Base-by-base conservation (phyloP, 2,797 vertebrate genomes). In the Halcyon smyrnensis region DNA sequence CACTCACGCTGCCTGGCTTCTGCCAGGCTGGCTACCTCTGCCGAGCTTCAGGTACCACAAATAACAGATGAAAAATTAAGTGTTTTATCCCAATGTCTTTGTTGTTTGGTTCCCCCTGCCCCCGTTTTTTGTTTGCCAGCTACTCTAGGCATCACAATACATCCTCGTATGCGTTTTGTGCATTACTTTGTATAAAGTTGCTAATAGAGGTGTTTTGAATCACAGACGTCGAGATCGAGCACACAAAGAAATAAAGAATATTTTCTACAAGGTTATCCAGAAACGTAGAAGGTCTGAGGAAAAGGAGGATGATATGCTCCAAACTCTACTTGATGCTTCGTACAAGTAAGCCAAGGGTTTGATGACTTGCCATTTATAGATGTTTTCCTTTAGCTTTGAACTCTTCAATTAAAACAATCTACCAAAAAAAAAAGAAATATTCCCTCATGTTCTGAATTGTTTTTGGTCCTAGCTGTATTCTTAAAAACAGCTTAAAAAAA, bases 21-120 rank as follows among this genome's bases (percentile, higher is more conserved):
- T 99, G 92, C 99, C 99, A 0, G 98, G 98, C 9, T 99, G 99
- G 99, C 97, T 99, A 51, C 99, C 99, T 25, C 97, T 99, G 95
- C 99, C 99, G 5, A 99, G 99, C 96, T 99, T 99, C 98, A 99
- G 99, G 99, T 99, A 97, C 51, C 79, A 56, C 28, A 53, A 84
- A 3, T 11, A 59, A 34, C n/a, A 60, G 12, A 48, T 59, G 21
- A 50, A 71, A n/a, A 51, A 41, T 59, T 34, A 13, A 74, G 3
- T 39, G 8, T 70, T 76, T 80, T 36, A 34, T 43, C 41, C 43
- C 39, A 93, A 63, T 4, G 2, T 50, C 21, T 20, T 3, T 24
- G 7, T 56, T 62, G 20, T 70, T 87, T 39, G 14, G 12, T 32
- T 32, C 30, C n/a, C 56, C 57, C 19, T 15, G 34, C 21, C 34